phyloP scores from a whole-genome alignment of 2,797 vertebrate genomes.

The Lepilemur ruficaudatus region DNA sequence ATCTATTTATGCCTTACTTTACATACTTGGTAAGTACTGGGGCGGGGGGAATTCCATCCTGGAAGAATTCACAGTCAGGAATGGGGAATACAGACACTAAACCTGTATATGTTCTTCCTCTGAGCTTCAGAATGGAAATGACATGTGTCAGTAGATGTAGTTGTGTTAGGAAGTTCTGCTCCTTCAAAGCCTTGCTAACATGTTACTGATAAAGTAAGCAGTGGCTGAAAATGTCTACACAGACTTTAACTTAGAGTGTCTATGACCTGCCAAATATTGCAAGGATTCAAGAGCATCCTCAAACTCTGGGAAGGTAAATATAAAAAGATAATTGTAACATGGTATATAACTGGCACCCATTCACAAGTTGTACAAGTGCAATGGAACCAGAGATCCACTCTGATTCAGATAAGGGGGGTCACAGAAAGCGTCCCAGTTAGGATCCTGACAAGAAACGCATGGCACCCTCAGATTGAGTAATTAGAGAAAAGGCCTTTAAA shows the following conservation, averaged over 20 bases:
- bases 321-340: neutral
- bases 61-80: neutral
- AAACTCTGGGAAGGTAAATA: neutral
- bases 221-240: neutral
- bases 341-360: neutral
- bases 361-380: neutral
- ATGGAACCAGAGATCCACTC: neutral
- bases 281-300: neutral
- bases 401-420: neutral
- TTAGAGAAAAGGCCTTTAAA: neutral
- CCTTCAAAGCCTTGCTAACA: neutral
- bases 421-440: neutral
- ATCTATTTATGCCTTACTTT: neutral
- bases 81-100: neutral
- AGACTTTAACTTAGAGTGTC: neutral
- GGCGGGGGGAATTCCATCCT: neutral
- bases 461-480: neutral
- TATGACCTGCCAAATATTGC: neutral
- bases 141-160: neutral
- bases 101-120: neutral
- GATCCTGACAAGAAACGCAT: neutral
- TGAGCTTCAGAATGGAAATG: constrained; percentile 1
- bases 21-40: neutral
- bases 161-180: neutral
- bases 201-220: neutral